A percentile compares a stretch with the other conserved stretches of the same genome.
Conservation (phyloP, 2,888 invertebrate species). For the Eupelmus urozonus region DNA sequence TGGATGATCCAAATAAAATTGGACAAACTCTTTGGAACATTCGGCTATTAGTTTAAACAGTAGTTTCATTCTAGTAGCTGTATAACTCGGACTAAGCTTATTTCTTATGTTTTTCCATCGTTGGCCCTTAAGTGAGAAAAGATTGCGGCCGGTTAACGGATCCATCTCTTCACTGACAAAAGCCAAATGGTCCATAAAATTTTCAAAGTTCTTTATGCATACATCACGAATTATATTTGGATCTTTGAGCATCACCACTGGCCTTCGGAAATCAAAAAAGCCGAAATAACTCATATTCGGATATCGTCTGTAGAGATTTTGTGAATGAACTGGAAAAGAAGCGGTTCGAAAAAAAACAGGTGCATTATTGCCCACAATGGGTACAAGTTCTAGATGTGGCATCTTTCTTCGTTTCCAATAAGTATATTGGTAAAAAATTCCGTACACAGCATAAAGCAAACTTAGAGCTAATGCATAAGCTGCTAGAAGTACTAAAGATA, state of each 20-base stretch:
- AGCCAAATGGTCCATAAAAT: constrained; percentile 68
- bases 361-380: constrained; percentile 60
- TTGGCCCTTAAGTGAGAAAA: constrained; percentile 69
- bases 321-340: constrained; percentile 27
- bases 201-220: constrained; percentile 68
- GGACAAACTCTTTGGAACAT: constrained; percentile 66
- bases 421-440: constrained; percentile 36
- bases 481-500: too few relatives aligned
- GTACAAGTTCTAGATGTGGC: constrained; percentile 55
- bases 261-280: constrained; percentile 66
- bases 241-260: constrained; percentile 68
- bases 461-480: too few relatives aligned
- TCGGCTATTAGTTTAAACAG: constrained; percentile 67
- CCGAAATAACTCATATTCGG: constrained; percentile 64
- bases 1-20: constrained; percentile 64
- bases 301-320: constrained; percentile 57
- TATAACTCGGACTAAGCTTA: constrained; percentile 69
- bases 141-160: constrained; percentile 68
- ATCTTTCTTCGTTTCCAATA: constrained; percentile 65
- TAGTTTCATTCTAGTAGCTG: constrained; percentile 69
- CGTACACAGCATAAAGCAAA: background rate
- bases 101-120: constrained; percentile 69
- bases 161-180: constrained; percentile 68
- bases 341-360: constrained; percentile 55
- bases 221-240: constrained; percentile 71